Percentiles rank a stretch among this genome's conserved stretches.
Conservation (phyloP, 2,888 invertebrate species). For the Argyresthia goedartella region DNA sequence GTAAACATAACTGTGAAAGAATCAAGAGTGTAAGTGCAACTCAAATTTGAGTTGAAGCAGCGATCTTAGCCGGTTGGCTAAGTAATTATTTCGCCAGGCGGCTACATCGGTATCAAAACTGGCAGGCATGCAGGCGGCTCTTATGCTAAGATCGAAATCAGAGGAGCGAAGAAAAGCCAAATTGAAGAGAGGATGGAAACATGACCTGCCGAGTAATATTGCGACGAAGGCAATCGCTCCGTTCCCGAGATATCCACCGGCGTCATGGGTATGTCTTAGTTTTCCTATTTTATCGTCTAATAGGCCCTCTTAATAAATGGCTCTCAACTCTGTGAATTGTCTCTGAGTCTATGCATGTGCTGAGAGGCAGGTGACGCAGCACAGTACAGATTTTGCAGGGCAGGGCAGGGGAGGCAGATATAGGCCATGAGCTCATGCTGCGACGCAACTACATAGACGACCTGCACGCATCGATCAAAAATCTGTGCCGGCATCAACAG, state of each 20-base stretch:
- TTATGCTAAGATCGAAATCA: slow-evolving; percentile 92
- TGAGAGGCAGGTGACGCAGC: too few relatives aligned
- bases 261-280: slow-evolving; percentile 75
- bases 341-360: too few relatives aligned
- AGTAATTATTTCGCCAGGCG: slow-evolving; percentile 32
- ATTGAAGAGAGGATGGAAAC: slow-evolving; percentile 78
- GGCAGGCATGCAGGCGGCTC: slow-evolving; percentile 92
- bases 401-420: too few relatives aligned
- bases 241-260: slow-evolving; percentile 89
- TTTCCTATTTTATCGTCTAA: neutral
- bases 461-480: too few relatives aligned
- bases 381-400: too few relatives aligned
- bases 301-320: too few relatives aligned
- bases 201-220: slow-evolving; percentile 88
- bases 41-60: neutral
- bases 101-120: slow-evolving; percentile 54
- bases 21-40: slow-evolving; percentile 11
- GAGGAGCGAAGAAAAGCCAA: slow-evolving; percentile 86
- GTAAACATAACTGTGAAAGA: slow-evolving; percentile 11
- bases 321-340: too few relatives aligned
- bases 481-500: too few relatives aligned
- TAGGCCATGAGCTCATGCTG: too few relatives aligned
- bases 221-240: slow-evolving; percentile 89
- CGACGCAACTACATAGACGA: too few relatives aligned
- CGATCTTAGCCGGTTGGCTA: slow-evolving; percentile 22